A percentile compares a stretch with the other conserved stretches of the same genome.
Conservation (phyloP, 2,888 invertebrate species). For the Scaptomyza reducta region DNA sequence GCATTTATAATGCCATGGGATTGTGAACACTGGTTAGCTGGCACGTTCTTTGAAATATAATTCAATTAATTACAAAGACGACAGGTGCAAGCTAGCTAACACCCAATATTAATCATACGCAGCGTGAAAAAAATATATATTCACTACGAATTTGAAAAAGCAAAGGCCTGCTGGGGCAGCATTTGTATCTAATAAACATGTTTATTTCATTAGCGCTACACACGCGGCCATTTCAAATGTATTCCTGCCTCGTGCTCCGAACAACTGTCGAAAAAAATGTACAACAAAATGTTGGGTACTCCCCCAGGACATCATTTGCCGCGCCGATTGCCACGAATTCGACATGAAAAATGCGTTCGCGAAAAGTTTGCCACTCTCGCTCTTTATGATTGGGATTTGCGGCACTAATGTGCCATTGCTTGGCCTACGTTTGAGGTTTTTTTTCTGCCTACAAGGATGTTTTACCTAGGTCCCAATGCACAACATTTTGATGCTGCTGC, state of each 20-base stretch:
- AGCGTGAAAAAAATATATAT: slow-evolving; percentile 26
- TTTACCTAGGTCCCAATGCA: slow-evolving; percentile 22
- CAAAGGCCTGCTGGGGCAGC: slow-evolving; percentile 49
- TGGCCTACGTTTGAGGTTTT: slow-evolving; percentile 25
- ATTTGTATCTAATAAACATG: slow-evolving; percentile 75
- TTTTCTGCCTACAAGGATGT: slow-evolving; percentile 21
- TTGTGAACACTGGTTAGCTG: slow-evolving; percentile 23
- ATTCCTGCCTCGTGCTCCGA: slow-evolving; percentile 6
- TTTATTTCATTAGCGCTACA: slow-evolving; percentile 76
- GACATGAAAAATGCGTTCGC: slow-evolving; percentile 79
- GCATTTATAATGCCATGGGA: slow-evolving; percentile 66
- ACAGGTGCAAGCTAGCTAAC: slow-evolving; percentile 65
- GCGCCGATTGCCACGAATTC: slow-evolving; percentile 68
- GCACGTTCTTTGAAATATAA: slow-evolving; percentile 74
- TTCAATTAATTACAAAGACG: slow-evolving; percentile 75
- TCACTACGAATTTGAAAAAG: slow-evolving; percentile 7
- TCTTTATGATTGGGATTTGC: slow-evolving; percentile 76
- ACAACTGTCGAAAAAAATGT: neutral
- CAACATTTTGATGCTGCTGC: slow-evolving; percentile 26
- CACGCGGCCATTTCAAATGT: slow-evolving; percentile 64
- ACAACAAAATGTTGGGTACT: slow-evolving; percentile 39
- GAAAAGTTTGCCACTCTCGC: slow-evolving; percentile 59
- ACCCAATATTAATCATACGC: slow-evolving; percentile 75
- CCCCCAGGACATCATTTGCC: slow-evolving; percentile 72
- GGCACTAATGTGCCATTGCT: slow-evolving; percentile 74